Percentiles rank a stretch among this genome's conserved stretches.
Evolutionary conservation across 2,797 vertebrate genomes (phyloP).

Genomic region (Semaprochilodus insignis): DNA sequence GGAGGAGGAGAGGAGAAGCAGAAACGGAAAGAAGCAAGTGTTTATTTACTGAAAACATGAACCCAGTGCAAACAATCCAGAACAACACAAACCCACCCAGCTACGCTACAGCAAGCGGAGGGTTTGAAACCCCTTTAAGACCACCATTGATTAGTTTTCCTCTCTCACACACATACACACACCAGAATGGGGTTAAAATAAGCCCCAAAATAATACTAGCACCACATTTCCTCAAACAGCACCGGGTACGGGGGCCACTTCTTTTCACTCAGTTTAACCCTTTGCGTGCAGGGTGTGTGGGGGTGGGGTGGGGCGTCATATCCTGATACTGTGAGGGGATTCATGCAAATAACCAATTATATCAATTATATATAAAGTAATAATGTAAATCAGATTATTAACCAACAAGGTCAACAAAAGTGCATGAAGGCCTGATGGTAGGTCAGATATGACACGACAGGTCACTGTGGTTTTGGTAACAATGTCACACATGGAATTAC

Average conservation of each 20-base stretch:
- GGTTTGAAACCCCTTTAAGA: background rate
- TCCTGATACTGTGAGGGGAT: background rate
- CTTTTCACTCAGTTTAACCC: background rate
- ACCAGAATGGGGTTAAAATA: background rate
- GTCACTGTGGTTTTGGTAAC: too few relatives aligned
- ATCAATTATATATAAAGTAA: background rate
- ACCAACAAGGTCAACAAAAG: background rate
- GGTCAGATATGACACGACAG: too few relatives aligned
- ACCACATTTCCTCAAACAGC: background rate
- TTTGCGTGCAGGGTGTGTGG: background rate
- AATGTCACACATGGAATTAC: too few relatives aligned
- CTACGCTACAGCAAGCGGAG: background rate
- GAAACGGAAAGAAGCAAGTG: background rate
- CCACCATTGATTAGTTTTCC: background rate
- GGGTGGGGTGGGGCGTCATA: background rate
- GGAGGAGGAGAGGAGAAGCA: background rate
- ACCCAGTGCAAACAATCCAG: background rate
- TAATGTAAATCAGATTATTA: background rate
- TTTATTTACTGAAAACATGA: background rate
- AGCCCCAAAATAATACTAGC: background rate
- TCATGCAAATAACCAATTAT: background rate
- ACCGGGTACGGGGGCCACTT: background rate
- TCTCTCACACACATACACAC: too few relatives aligned
- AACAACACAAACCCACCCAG: background rate
- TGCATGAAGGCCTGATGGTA: too few relatives aligned